These are phyloP conservation scores for Rhinatrema bivittatum DNA, from an alignment of 2,797 vertebrate species.

Conservation along the genomic window DNA sequence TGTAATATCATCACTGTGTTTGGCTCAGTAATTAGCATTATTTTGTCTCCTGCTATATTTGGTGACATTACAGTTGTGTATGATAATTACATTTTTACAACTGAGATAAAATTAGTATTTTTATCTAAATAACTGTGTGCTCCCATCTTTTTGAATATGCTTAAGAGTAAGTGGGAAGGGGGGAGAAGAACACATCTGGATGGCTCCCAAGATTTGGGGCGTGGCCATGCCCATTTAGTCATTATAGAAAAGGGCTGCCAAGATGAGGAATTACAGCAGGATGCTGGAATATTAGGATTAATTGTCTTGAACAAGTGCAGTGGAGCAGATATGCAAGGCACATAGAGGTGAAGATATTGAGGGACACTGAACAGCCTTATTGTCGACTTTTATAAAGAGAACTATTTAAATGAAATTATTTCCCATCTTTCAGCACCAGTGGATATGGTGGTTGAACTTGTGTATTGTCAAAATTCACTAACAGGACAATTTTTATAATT, in stretches of 20 bases:
- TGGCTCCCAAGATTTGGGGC: conserved; percentile 44
- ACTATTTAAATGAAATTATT: conserved; percentile 55
- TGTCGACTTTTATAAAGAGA: conserved; percentile 70
- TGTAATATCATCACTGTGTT: no score
- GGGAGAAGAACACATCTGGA: conserved; percentile 27
- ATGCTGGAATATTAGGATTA: conserved; percentile 97
- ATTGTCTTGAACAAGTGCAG: conserved; percentile 94
- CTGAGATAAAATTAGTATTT: no score
- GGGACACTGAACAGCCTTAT: conserved; percentile 67
- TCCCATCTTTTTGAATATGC: no score
- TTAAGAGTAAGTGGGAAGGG: no score
- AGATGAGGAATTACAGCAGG: conserved; percentile 91
- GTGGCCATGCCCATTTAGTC: conserved; percentile 77
- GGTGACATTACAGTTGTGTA: no score
- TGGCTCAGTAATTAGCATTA: no score
- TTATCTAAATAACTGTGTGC: no score
- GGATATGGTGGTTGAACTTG: conserved; percentile 46
- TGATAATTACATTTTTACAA: no score
- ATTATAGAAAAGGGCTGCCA: conserved; percentile 90
- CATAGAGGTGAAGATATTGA: conserved; percentile 81
- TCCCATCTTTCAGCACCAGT: conserved; percentile 46
- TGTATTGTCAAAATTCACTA: conserved; percentile 22
- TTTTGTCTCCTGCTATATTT: no score
- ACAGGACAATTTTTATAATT: no score
- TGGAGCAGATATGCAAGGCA: conserved; percentile 81